phyloP scores from a whole-genome alignment of 2,113 vertebrate species.

The Malaclemys terrapin region DNA sequence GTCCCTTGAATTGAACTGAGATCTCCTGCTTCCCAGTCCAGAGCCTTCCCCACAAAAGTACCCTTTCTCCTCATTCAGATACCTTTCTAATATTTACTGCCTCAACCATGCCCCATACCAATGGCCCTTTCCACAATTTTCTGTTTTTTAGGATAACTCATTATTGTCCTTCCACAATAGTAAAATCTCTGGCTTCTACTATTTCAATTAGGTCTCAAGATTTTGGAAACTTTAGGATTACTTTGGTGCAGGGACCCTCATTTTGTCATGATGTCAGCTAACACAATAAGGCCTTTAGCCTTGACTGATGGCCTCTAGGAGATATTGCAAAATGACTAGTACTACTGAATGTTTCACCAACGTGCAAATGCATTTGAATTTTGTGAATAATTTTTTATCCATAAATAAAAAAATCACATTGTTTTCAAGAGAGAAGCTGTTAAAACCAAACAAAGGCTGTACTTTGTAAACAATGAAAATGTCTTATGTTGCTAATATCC shows the following conservation, averaged over 20 bases:
- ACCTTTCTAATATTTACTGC: neutral
- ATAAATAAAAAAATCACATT: neutral
- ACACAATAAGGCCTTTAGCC: neutral
- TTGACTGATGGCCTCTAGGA: neutral
- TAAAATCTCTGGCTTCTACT: neutral
- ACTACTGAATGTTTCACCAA: neutral
- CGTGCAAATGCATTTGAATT: neutral
- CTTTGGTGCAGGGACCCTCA: neutral
- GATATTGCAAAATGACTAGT: neutral
- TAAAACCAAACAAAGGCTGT: neutral
- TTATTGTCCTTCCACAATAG: accelerated
- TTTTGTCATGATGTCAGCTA: neutral
- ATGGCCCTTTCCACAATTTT: neutral
- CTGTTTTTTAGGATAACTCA: neutral
- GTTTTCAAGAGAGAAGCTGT: neutral
- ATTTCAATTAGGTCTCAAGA: neutral
- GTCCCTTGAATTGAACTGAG: neutral
- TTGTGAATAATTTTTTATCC: neutral
- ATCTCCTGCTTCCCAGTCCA: neutral
- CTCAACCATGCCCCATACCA: accelerated
- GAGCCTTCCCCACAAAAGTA: neutral
- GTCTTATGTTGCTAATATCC: neutral
- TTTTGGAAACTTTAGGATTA: neutral
- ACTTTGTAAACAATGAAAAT: neutral
- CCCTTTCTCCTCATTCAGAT: neutral